Evolutionary conservation across 2,113 vertebrate genomes (phyloP).

Genomic region (Symphodus melops): DNA sequence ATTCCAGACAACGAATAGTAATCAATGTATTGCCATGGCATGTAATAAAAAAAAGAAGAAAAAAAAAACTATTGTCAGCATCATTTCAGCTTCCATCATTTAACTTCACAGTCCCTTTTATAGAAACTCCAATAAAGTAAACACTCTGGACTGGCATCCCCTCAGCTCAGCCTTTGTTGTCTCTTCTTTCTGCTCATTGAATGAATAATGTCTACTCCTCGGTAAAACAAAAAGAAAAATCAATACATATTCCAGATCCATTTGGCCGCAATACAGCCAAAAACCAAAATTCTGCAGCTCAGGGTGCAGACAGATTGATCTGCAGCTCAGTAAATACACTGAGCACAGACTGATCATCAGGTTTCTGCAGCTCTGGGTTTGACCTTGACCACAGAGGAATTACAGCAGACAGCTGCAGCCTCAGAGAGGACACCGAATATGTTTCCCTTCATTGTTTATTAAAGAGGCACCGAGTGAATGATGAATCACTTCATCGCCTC

Average conservation of each 20-base stretch:
- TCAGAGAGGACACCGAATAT: not conserved
- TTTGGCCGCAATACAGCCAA: constrained; percentile 54
- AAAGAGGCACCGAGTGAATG: constrained; percentile 22
- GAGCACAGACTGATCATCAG: constrained; percentile 15
- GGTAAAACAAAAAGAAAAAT: constrained; percentile 53
- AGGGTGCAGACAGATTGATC: constrained; percentile 56
- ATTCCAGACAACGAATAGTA: not conserved
- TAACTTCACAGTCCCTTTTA: not conserved
- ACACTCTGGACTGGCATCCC: not conserved
- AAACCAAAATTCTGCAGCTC: constrained; percentile 11
- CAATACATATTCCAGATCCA: constrained; percentile 69
- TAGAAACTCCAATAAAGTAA: constrained; percentile 4
- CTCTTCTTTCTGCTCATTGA: constrained; percentile 49
- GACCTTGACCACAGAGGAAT: constrained; percentile 22
- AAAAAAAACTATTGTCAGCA: not conserved
- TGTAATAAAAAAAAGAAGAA: not conserved
- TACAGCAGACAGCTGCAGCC: constrained; percentile 10
- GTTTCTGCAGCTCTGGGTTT: constrained; percentile 33
- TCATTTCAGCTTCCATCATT: not conserved
- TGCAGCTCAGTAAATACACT: constrained; percentile 39
- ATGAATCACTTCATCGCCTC: constrained; percentile 28
- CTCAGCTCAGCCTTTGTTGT: constrained; percentile 11
- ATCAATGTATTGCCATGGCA: not conserved
- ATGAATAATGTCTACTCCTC: constrained; percentile 56
- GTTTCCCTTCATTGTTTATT: constrained; percentile 29